Base-by-base conservation (phyloP, 1,140 invertebrate genomes). In the Scaptodrosophila lebanonensis region DNA sequence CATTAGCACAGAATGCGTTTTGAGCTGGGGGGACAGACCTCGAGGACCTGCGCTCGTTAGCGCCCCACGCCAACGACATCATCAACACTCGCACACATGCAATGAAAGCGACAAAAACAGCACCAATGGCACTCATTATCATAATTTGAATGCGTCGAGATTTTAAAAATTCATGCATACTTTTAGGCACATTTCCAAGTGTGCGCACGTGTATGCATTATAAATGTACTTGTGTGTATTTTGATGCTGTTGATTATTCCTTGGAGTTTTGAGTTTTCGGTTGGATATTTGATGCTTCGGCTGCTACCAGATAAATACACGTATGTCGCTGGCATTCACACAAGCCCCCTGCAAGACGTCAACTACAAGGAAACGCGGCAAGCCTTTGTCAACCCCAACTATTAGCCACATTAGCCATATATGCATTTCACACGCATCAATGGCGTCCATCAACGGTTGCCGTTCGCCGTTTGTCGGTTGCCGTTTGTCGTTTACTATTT, bases 91-190 rank as follows among this genome's bases (percentile, higher is more conserved):
- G 13, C 15, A 35, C 18, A 22, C 29, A 35, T 17, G 18, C 30
- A 12, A 29, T 13, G 16, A 20, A 27, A 36, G 32, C 12, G 18
- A 18, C 22, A 8, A 30, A n/a, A 3, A 38, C 44, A 29, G 9
- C 22, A 30, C 3, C n/a, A 12, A 20, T 6, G 3, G 17, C 3
- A n/a, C 33, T 77, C 73, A 77, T 77, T 77, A 77, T 77, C 73
- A 77, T 77, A 77, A 77, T 77, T 77, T 77, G 68, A 68, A 71
- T 77, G 65, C 48, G 72, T 59, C 45, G 61, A 59, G 65, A 59
- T 79, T 77, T 77, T 79, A 77, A 77, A 77, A 73, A 77, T 77
- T 77, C 73, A 77, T 79, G 56, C 45, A 64, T 79, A 25, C 22
- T 4, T 25, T 68, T 59, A 51, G 53, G 68, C 59, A 58, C 48